phyloP scores from a whole-genome alignment of 2,888 invertebrate genomes.

The Calameuta pallipes region DNA sequence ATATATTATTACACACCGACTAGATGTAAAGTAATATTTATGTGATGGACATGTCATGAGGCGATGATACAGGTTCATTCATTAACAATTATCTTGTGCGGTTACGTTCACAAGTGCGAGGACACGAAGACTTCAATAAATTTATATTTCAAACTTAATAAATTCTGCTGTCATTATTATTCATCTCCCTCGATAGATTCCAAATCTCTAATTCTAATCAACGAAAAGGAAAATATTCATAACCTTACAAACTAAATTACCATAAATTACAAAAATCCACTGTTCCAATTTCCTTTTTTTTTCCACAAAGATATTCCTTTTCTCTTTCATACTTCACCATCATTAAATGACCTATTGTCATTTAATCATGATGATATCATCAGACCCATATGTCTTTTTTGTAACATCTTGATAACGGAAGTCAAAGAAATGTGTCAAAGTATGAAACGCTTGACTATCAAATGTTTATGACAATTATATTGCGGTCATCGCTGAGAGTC shows the following conservation, averaged over 20 bases:
- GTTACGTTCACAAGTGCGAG: not conserved
- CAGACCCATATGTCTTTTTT: not conserved
- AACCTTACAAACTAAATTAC: not conserved
- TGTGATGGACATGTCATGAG: conserved; percentile 13
- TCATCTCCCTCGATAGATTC: not conserved
- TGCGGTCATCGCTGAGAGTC: not conserved
- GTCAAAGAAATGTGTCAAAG: not conserved
- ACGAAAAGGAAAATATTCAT: not conserved
- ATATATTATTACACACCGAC: conserved; percentile 11
- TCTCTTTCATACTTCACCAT: not conserved
- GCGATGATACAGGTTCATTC: not conserved
- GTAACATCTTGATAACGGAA: not conserved
- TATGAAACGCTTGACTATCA: not conserved
- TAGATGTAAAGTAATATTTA: conserved; percentile 38
- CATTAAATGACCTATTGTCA: not conserved
- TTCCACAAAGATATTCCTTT: not conserved
- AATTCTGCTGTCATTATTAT: not conserved
- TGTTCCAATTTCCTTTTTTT: not conserved
- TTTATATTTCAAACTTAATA: conserved; percentile 44
- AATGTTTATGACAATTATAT: too few species aligned
- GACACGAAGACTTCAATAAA: conserved; percentile 48
- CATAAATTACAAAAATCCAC: not conserved
- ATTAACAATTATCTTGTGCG: not conserved
- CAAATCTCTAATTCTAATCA: not conserved
- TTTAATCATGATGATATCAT: not conserved